These are phyloP conservation scores for Bruchidius siliquastri DNA, from an alignment of 2,888 invertebrate genomes.

Conservation along the genomic window DNA sequence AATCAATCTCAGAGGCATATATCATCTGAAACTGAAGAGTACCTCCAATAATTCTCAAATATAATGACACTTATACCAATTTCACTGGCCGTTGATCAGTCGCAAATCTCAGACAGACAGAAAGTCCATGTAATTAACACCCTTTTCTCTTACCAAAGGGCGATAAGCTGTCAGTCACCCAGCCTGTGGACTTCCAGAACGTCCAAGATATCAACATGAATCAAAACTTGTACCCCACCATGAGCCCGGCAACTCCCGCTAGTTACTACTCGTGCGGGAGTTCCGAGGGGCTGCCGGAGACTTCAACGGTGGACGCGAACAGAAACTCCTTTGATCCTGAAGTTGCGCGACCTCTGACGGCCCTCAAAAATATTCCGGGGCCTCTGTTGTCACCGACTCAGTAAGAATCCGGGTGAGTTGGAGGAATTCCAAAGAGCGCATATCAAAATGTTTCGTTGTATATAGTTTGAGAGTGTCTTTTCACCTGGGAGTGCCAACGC, in stretches of 20 bases:
- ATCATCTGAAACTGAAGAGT: no score
- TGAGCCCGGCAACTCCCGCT: slow-evolving; percentile 15
- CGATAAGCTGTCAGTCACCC: background rate
- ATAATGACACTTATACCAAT: no score
- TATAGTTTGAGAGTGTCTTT: slow-evolving; percentile 1
- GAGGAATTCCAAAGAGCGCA: slow-evolving; percentile 26
- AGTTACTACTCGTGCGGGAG: slow-evolving; percentile 15
- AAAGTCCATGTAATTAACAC: no score
- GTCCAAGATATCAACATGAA: slow-evolving; percentile 36
- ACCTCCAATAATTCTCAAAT: no score
- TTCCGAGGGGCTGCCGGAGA: slow-evolving; percentile 26
- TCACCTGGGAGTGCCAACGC: background rate
- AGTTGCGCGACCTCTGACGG: slow-evolving; percentile 37
- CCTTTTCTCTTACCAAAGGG: background rate
- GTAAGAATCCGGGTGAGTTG: slow-evolving; percentile 1
- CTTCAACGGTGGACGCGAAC: slow-evolving; percentile 35
- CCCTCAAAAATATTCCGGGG: slow-evolving; percentile 39
- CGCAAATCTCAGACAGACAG: no score
- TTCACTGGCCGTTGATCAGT: no score
- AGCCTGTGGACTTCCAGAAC: slow-evolving; percentile 29
- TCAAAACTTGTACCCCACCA: slow-evolving; percentile 25
- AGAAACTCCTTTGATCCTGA: slow-evolving; percentile 32
- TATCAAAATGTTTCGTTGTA: slow-evolving; percentile 29
- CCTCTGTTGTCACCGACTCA: slow-evolving; percentile 33
- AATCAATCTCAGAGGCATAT: no score